Base-by-base conservation (phyloP, 2,113 vertebrate species). In the Tragelaphus scriptus region DNA sequence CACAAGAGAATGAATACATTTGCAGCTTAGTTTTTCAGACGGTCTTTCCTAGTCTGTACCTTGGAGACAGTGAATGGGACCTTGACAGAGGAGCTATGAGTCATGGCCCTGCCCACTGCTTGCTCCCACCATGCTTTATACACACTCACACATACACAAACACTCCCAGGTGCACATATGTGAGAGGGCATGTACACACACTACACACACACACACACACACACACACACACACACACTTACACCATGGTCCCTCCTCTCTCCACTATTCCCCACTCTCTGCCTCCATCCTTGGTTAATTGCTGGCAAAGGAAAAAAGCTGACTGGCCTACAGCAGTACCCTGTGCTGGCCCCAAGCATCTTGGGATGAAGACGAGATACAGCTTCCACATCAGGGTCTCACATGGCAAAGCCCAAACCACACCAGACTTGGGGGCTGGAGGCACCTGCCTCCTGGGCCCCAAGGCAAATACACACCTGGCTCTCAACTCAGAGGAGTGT, bases 281-380 rank as follows among this genome's bases (percentile, higher is more conserved):
- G 47, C 36, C 28, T 15, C 21, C 21, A 28, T 14, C 8, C n/a
- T 53, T 4, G 10, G 32, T 10, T 17, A 49, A 65, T 40, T 81
- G n/a, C 51, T 32, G 16, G 47, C 19, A 44, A 16, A 58, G 32
- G 36, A 30, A 63, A 84, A 47, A 23, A 4, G 14, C 7, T 0
- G 0, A 4, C 2, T 1, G 4, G 19, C 32, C 53, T 68, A 7
- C 1, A 2, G 25, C 0, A 3, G 17, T 2, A 1, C 12, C 2
- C 1, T 1, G 56, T 44, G 32, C 63, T 68, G 63, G 7, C 32
- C 71, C 40, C 40, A 44, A 80, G 15, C 49, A 14, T 9, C 44
- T 25, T 0, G 0, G 5, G 36, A 40, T 26, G 79, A 36, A n/a
- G 56, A 21, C 0, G 0, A 89, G 85, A 36, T 3, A 4, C 17